A percentile compares a stretch with the other conserved stretches of the same genome.
Evolutionary conservation across 2,113 vertebrate genomes (phyloP).

Genomic region (Octodon degus): DNA sequence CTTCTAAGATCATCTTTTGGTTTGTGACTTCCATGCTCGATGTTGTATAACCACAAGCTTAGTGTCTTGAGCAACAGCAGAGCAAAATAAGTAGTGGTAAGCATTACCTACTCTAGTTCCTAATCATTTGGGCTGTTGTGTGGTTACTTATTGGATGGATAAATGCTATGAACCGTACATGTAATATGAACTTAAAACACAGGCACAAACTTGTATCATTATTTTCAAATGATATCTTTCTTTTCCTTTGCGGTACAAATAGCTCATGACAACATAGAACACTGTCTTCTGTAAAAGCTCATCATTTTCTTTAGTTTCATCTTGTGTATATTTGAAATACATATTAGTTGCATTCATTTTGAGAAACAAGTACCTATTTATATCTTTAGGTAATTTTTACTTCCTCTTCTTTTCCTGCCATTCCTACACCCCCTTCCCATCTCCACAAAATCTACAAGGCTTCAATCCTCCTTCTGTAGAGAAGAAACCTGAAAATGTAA

Average conservation of each 20-base stretch:
- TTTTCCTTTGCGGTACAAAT: background rate
- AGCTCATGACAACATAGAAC: background rate
- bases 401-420: background rate
- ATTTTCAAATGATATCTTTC: background rate
- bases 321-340: background rate
- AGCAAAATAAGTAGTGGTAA: background rate
- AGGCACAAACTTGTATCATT: background rate
- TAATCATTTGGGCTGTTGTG: background rate
- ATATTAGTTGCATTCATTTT: background rate
- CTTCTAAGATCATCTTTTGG: background rate
- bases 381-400: background rate
- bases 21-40: background rate
- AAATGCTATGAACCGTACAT: background rate
- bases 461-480: background rate
- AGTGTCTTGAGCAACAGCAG: background rate
- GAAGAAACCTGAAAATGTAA: background rate
- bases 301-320: background rate
- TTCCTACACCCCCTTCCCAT: background rate
- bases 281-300: background rate
- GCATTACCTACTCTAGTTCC: accelerated
- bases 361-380: background rate
- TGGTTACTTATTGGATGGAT: background rate
- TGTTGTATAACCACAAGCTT: background rate
- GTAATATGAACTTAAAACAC: constrained; percentile 1
- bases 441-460: background rate